Conservation (phyloP, 2,888 invertebrate genomes). For the Chrysotoxum bicinctum region DNA sequence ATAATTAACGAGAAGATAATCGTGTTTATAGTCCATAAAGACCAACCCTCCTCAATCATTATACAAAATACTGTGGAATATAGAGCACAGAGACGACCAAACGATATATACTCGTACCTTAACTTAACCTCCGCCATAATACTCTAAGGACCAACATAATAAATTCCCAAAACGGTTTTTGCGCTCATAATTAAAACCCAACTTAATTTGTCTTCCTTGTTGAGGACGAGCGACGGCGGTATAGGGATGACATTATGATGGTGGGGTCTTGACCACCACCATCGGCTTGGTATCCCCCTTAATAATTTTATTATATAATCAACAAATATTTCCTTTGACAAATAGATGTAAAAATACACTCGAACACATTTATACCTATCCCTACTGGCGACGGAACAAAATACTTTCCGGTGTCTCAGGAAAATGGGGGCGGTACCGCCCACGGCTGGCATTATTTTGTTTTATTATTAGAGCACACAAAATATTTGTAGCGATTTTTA, state of each 20-base stretch:
- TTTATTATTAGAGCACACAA: background rate
- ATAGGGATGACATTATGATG: background rate
- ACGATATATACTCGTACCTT: background rate
- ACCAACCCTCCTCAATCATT: constrained; percentile 24
- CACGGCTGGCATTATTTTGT: background rate
- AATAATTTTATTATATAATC: constrained; percentile 47
- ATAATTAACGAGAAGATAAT: constrained; percentile 22
- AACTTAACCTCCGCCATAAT: background rate
- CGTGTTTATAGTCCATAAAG: constrained; percentile 31
- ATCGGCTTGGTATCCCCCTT: background rate
- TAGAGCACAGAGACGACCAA: background rate
- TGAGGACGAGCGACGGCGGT: background rate
- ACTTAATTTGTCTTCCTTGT: constrained; percentile 14
- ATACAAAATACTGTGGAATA: background rate
- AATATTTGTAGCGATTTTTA: constrained; percentile 24
- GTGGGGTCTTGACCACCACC: background rate
- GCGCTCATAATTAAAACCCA: constrained; percentile 25
- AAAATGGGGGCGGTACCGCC: background rate
- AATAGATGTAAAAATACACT: constrained; percentile 33
- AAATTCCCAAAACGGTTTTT: constrained; percentile 30
- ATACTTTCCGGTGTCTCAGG: constrained; percentile 11
- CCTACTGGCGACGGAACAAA: background rate
- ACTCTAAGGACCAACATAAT: constrained; percentile 16
- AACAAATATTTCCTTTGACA: constrained; percentile 36
- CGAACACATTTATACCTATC: background rate